Conservation (phyloP, 2,797 vertebrate species). For the Rhinogobio ventralis region DNA sequence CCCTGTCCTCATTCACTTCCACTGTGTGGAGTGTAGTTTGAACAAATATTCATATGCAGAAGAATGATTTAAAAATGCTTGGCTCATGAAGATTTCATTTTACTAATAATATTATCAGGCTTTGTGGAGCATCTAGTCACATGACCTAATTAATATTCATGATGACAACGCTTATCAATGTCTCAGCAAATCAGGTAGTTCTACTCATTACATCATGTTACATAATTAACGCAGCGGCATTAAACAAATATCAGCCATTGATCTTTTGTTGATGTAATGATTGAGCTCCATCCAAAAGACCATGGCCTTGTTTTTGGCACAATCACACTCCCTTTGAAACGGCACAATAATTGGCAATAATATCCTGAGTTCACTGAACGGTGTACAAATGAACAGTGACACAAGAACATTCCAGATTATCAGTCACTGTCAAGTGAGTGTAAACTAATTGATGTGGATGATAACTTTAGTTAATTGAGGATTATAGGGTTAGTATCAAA, state of each 20-base stretch:
- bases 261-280: neutral
- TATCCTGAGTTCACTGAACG: neutral
- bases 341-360: neutral
- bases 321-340: neutral
- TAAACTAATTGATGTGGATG: neutral
- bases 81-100: neutral
- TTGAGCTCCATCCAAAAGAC: neutral
- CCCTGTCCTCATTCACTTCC: no score
- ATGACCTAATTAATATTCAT: neutral
- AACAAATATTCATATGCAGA: neutral
- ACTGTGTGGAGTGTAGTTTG: no score
- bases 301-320: slow-evolving; percentile 9
- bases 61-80: neutral
- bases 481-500: neutral
- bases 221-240: neutral
- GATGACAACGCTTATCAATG: neutral
- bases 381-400: slow-evolving; percentile 15
- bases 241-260: neutral
- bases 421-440: neutral
- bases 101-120: neutral
- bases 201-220: neutral
- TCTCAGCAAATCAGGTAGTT: neutral
- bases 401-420: neutral
- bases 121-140: neutral
- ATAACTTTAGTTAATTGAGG: neutral